Percentiles rank a stretch among this genome's conserved stretches.
Conservation (phyloP, 2,888 invertebrate genomes). For the Sialis fuliginosa region DNA sequence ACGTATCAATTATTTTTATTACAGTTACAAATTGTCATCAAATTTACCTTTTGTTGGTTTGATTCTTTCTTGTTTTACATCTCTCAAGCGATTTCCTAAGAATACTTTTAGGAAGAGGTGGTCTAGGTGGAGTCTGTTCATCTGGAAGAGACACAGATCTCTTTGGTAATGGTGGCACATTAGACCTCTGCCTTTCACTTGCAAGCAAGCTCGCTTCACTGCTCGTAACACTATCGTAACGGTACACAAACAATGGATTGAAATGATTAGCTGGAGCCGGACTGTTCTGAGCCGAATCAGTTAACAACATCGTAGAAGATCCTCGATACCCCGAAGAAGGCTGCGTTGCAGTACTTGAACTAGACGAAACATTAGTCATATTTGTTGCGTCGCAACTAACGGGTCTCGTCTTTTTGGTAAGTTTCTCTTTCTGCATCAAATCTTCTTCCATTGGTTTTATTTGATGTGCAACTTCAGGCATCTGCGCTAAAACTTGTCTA, state of each 20-base stretch:
- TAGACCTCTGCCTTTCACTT: slow-evolving; percentile 31
- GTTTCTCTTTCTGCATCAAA: slow-evolving; percentile 22
- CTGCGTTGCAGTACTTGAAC: slow-evolving; percentile 57
- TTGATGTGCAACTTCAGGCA: slow-evolving; percentile 57
- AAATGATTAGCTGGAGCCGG: slow-evolving; percentile 39
- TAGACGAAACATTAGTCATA: slow-evolving; percentile 38
- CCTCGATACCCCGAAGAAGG: slow-evolving; percentile 77
- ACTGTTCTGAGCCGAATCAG: slow-evolving; percentile 54
- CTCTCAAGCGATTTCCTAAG: slow-evolving; percentile 43
- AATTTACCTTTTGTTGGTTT: slow-evolving; percentile 25
- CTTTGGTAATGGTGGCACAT: slow-evolving; percentile 42
- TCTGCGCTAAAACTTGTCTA: slow-evolving; percentile 55
- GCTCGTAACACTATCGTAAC: slow-evolving; percentile 59
- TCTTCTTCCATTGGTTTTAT: slow-evolving; percentile 35
- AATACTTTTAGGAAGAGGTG: slow-evolving; percentile 55
- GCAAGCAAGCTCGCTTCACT: slow-evolving; percentile 50
- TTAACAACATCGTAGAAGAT: slow-evolving; percentile 65
- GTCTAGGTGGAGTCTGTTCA: slow-evolving; percentile 45
- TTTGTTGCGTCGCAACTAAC: slow-evolving; percentile 40
- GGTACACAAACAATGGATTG: slow-evolving; percentile 64
- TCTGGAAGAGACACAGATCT: slow-evolving; percentile 40
- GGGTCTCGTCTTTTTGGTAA: slow-evolving; percentile 32
- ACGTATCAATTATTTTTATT: no score
- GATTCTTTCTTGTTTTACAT: slow-evolving; percentile 27
- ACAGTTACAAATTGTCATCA: slow-evolving; percentile 17